Base-by-base conservation (phyloP, 1,140 invertebrate genomes). In the Mactra quadrangularis region DNA sequence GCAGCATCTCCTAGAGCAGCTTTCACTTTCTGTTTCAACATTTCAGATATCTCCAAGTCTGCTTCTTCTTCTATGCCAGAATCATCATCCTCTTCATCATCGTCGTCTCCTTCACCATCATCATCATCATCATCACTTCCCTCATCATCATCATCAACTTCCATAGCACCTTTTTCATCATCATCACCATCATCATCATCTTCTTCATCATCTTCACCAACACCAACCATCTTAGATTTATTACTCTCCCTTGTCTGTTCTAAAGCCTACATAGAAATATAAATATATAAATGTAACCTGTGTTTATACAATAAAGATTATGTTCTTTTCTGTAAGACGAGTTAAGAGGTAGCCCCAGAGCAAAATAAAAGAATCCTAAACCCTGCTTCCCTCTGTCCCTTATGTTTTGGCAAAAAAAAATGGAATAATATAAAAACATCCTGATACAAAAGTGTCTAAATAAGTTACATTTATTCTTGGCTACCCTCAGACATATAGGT, bases 11-110 rank as follows among this genome's bases (percentile, higher is more conserved):
- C 91, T 11, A 86, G 45, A 19, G 81, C 85, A 13, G 83, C 95
- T 27, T 94, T 95, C 17, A 94, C 94, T 62, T 95, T 95, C 83
- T 95, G 94, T 71, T 95, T 94, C 87, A 94, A 78, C 27, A 85
- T 85, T 17, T 90, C 86, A 22, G 87, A 85, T 6, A 87, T 86
- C 59, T 86, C 83, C 25, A 64, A 57, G 33, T 88, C 89, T 17
- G 78, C 77, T 31, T 87, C 86, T 19, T 84, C 82, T 68, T 89
- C 88, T 31, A 81, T 87, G 45, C 57, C 53, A 55, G 50, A 79
- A 53, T 85, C 83, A n/a, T 79, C 79, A 52, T 66, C 38, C 47
- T 52, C 52, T 17, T 78, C 75, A 41, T 95, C 94, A 50, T 95
- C 94, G 83, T 93, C 90, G 88, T 87, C 88, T 13, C 91, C 92